Evolutionary conservation across 1,140 invertebrate genomes (phyloP).

Genomic region (Drosophila obscura): DNA sequence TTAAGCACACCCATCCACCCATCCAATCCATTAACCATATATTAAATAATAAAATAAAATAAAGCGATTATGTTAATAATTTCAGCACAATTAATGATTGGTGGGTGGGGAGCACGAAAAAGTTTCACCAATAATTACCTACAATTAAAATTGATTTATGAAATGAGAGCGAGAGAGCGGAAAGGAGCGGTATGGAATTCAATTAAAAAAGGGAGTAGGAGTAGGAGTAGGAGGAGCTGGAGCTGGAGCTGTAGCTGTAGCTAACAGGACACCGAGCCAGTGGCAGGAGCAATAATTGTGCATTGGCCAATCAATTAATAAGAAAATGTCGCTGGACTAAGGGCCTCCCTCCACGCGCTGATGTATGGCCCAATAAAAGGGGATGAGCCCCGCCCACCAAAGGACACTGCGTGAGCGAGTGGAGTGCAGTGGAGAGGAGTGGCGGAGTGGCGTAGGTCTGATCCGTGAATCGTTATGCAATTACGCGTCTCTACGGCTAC

Average conservation of each 20-base stretch:
- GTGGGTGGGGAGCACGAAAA: conserved; percentile 29
- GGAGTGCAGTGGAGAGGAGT: no score
- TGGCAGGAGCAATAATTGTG: conserved; percentile 15
- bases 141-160: conserved; percentile 83
- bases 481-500: conserved; percentile 30
- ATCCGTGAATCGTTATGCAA: conserved; percentile 50
- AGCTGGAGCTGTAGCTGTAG: conserved; percentile 2
- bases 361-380: conserved; percentile 25
- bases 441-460: no score
- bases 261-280: neutral
- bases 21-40: conserved; percentile 12
- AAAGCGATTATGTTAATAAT: conserved; percentile 67
- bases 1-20: no score
- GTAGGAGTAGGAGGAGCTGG: conserved; percentile 9
- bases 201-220: conserved; percentile 61
- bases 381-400: conserved; percentile 19
- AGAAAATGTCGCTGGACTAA: conserved; percentile 43
- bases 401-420: neutral
- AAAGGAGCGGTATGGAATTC: conserved; percentile 49
- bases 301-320: conserved; percentile 73
- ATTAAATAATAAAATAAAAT: conserved; percentile 45
- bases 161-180: conserved; percentile 21
- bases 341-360: conserved; percentile 3
- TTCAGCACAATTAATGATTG: conserved; percentile 67
- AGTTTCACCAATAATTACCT: conserved; percentile 73